These are phyloP conservation scores for Nymphalis io DNA, from an alignment of 1,140 invertebrate species.

Conservation along the genomic window DNA sequence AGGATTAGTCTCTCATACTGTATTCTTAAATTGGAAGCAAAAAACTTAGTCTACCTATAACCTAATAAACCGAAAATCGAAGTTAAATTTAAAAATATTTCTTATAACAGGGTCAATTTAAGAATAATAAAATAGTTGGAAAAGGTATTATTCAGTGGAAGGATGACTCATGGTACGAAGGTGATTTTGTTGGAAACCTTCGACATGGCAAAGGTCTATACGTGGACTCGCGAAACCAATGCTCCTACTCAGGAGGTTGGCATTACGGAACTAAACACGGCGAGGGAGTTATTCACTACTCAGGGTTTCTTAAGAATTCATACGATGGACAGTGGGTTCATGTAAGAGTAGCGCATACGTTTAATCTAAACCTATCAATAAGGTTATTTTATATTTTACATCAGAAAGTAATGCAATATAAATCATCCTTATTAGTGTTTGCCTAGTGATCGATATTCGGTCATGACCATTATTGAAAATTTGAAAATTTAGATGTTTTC, in stretches of 20 bases:
- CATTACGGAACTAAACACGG: slow-evolving; percentile 76
- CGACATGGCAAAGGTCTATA: slow-evolving; percentile 81
- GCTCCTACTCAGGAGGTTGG: slow-evolving; percentile 80
- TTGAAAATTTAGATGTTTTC: too few species aligned
- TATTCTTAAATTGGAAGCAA: too few species aligned
- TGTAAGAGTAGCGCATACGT: slow-evolving; percentile 50
- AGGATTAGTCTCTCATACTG: not conserved
- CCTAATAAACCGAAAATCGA: too few species aligned
- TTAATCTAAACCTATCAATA: not conserved
- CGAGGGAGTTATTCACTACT: slow-evolving; percentile 64
- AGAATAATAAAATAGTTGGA: slow-evolving; percentile 79
- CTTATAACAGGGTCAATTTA: slow-evolving; percentile 78
- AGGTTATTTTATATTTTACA: too few species aligned
- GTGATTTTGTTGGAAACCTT: slow-evolving; percentile 79
- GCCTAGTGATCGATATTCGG: too few species aligned
- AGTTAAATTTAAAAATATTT: not conserved
- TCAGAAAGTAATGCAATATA: not conserved
- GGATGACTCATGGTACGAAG: slow-evolving; percentile 81
- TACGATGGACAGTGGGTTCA: slow-evolving; percentile 68
- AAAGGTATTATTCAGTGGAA: slow-evolving; percentile 80
- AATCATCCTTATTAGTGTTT: too few species aligned
- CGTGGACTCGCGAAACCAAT: slow-evolving; percentile 74
- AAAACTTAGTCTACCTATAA: too few species aligned
- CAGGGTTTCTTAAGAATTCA: slow-evolving; percentile 54
- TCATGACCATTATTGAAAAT: too few species aligned